phyloP scores from a whole-genome alignment of 2,113 vertebrate species.

The Scalopus aquaticus region DNA sequence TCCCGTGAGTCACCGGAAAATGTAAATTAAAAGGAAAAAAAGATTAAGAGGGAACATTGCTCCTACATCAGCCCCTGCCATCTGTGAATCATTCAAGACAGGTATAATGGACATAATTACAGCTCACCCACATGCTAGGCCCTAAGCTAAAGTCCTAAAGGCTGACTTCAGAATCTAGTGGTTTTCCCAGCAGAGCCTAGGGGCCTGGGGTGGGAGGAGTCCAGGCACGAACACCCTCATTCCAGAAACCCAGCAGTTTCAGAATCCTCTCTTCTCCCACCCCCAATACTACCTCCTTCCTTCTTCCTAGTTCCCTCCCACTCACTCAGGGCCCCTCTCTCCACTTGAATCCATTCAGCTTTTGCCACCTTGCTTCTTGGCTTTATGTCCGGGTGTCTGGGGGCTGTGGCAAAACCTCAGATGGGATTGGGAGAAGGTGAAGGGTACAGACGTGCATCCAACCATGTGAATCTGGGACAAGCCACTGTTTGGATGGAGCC shows the following conservation, averaged over 20 bases:
- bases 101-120: constrained; percentile 86
- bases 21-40: constrained; percentile 60
- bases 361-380: background rate
- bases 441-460: background rate
- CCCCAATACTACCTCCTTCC: too few relatives aligned
- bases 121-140: constrained; percentile 77
- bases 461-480: background rate
- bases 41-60: constrained; percentile 80
- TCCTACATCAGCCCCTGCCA: constrained; percentile 75
- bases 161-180: constrained; percentile 74
- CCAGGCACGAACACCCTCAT: background rate
- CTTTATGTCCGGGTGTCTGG: fast-evolving
- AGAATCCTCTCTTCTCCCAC: background rate
- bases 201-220: background rate
- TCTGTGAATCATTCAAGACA: constrained; percentile 84
- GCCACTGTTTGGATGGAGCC: background rate
- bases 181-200: constrained; percentile 49
- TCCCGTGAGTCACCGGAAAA: constrained; percentile 84
- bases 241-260: background rate
- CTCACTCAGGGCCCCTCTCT: background rate
- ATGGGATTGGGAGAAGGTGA: background rate
- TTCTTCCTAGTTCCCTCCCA: background rate
- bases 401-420: background rate
- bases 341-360: background rate
- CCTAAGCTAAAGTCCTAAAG: constrained; percentile 69